Percentiles rank a stretch among this genome's conserved stretches.
phyloP scores from a whole-genome alignment of 2,797 vertebrate genomes.

The Lepus oiostolus region DNA sequence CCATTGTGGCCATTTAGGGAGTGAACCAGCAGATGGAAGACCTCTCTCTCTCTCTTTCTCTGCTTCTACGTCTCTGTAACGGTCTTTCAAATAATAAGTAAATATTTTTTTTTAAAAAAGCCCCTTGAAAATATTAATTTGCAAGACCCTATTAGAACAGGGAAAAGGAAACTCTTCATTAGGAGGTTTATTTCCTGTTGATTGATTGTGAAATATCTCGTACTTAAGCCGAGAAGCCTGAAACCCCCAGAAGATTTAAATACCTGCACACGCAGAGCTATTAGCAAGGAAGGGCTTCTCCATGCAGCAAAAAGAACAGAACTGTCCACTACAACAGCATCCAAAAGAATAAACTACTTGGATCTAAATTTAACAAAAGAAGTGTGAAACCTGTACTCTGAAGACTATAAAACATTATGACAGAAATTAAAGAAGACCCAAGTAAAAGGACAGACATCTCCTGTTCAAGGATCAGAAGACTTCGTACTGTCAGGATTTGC shows the following conservation, averaged over 20 bases:
- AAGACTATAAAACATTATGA: background rate
- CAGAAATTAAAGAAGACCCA: slow-evolving; percentile 19
- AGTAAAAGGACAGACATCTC: background rate
- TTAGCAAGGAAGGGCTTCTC: background rate
- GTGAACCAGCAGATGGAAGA: too few species aligned
- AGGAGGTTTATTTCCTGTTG: background rate
- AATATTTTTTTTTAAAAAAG: background rate
- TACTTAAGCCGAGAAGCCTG: background rate
- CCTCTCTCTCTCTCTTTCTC: too few species aligned
- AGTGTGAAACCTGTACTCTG: background rate
- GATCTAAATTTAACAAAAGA: background rate
- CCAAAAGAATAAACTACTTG: background rate
- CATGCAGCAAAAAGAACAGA: background rate
- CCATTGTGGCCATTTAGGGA: too few species aligned
- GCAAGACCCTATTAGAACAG: background rate
- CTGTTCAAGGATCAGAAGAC: background rate
- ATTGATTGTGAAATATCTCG: background rate
- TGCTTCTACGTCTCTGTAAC: too few species aligned
- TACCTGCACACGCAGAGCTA: background rate
- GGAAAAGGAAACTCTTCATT: background rate
- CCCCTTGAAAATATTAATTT: background rate
- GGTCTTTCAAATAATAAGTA: too few species aligned
- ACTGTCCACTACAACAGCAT: too few species aligned
- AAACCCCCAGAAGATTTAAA: background rate
- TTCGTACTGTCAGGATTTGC: background rate